Conservation (phyloP, 2,113 vertebrate genomes). For the Acrocephalus arundinaceus region DNA sequence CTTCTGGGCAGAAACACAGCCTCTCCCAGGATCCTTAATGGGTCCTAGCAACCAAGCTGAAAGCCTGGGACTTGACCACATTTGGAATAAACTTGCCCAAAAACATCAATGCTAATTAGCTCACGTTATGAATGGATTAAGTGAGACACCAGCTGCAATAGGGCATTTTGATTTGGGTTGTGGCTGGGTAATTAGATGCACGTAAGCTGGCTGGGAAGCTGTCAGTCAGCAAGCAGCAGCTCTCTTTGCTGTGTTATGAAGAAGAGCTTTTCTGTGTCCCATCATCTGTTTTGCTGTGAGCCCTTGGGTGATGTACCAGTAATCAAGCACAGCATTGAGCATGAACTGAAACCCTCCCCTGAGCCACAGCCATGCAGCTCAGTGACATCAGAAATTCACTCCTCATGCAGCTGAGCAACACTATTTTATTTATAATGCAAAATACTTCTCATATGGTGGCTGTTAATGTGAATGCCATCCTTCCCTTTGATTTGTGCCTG, state of each 20-base stretch:
- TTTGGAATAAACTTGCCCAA: constrained; percentile 62
- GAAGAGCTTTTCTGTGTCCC: background rate
- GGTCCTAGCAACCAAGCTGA: constrained; percentile 41
- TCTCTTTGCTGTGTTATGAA: background rate
- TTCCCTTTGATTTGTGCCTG: background rate
- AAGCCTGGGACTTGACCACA: constrained; percentile 36
- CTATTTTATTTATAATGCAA: background rate
- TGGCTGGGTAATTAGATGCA: constrained; percentile 65
- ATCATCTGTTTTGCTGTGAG: constrained; percentile 8
- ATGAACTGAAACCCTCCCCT: background rate
- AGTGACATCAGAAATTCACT: background rate
- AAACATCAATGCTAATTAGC: constrained; percentile 72
- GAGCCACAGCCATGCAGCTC: background rate
- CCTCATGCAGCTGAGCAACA: background rate
- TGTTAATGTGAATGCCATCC: background rate
- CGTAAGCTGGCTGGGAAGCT: constrained; percentile 47
- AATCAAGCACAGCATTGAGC: background rate
- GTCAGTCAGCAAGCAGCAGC: constrained; percentile 25
- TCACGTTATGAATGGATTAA: constrained; percentile 73
- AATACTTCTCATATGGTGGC: background rate
- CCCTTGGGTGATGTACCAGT: background rate
- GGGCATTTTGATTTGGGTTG: constrained; percentile 68
- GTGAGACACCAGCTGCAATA: constrained; percentile 69
- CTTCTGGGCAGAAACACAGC: constrained; percentile 20
- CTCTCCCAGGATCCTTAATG: constrained; percentile 11